Evolutionary conservation across 2,113 vertebrate genomes (phyloP).

Genomic region (Octodon degus): DNA sequence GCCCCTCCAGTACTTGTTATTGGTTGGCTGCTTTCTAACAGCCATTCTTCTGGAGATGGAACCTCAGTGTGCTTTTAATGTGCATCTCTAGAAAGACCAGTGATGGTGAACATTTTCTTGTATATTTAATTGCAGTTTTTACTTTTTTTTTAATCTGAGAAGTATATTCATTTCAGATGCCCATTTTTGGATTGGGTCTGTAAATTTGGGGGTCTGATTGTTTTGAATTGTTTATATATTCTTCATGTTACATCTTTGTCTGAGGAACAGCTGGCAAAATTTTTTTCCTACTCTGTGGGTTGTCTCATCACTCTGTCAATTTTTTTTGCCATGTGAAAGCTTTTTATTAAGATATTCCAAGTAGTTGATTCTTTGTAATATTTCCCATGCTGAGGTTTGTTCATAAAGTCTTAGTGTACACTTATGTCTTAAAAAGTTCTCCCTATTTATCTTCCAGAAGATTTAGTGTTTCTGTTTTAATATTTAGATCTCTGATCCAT

Average conservation of each 20-base stretch:
- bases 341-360: not conserved
- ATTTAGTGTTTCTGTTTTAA: not conserved
- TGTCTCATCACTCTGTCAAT: not conserved
- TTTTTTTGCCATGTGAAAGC: not conserved
- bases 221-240: not conserved
- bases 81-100: not conserved
- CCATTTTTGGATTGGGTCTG: not conserved
- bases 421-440: not conserved
- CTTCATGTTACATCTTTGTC: not conserved
- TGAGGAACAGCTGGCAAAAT: not conserved
- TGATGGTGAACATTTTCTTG: not conserved
- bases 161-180: not conserved
- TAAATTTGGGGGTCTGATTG: not conserved
- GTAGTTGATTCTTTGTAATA: not conserved
- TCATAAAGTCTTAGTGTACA: not conserved
- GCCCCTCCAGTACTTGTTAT: not conserved
- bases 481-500: not conserved
- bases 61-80: not conserved
- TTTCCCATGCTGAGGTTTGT: not conserved
- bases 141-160: not conserved
- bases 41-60: not conserved
- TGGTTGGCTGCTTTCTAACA: not conserved
- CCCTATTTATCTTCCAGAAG: not conserved
- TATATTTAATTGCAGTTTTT: not conserved
- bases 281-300: not conserved